phyloP scores from a whole-genome alignment of 2,888 invertebrate species.

The Lithophane leautieri region DNA sequence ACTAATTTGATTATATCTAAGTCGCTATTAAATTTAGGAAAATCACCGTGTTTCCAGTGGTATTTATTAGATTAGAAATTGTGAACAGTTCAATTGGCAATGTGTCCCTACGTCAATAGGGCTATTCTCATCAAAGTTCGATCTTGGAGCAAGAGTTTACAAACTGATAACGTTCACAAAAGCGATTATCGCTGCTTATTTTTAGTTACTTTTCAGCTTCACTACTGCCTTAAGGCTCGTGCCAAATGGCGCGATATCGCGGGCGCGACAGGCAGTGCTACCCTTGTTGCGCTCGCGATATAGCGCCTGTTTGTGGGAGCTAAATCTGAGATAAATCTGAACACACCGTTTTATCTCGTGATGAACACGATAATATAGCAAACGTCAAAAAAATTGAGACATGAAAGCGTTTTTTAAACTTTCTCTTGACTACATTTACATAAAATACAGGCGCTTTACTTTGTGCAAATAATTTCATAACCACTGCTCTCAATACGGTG shows the following conservation, averaged over 20 bases:
- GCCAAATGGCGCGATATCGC: too few species aligned
- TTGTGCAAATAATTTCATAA: too few species aligned
- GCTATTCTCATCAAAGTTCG: background rate
- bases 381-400: slow-evolving; percentile 18
- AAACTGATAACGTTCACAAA: background rate
- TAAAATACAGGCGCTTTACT: background rate
- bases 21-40: background rate
- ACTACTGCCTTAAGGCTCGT: too few species aligned
- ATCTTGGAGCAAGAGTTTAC: background rate
- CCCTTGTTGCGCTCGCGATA: too few species aligned
- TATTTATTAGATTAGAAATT: background rate
- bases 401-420: background rate
- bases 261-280: too few species aligned
- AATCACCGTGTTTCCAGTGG: background rate
- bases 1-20: slow-evolving; percentile 1
- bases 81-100: background rate
- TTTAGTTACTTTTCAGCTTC: background rate
- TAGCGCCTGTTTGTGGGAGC: too few species aligned
- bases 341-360: slow-evolving; percentile 3
- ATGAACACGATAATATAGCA: background rate
- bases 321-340: slow-evolving; percentile 20
- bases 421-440: background rate
- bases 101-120: background rate
- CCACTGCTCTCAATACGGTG: too few species aligned
- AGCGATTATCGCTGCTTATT: background rate